These are phyloP conservation scores for Ceryle rudis DNA, from an alignment of 2,797 vertebrate genomes.

Conservation along the genomic window DNA sequence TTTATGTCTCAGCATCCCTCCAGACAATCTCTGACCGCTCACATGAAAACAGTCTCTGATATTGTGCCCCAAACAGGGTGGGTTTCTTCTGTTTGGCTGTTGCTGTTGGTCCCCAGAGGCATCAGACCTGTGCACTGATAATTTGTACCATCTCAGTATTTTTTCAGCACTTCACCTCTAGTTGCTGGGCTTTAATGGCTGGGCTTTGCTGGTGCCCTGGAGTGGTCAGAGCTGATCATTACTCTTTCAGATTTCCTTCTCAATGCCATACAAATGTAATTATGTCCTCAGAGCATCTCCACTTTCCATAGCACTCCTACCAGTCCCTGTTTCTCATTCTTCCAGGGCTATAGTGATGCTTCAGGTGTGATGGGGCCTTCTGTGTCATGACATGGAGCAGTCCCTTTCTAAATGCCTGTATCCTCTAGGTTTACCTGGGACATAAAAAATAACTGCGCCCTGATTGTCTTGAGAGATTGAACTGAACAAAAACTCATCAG, in stretches of 20 bases:
- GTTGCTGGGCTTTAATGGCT: not conserved
- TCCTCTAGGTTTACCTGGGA: not conserved
- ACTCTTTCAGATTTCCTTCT: not conserved
- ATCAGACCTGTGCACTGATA: not conserved
- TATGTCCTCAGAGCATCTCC: not conserved
- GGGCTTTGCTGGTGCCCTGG: not conserved
- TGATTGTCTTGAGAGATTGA: not conserved
- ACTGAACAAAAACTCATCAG: not conserved
- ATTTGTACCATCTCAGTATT: rapidly evolving
- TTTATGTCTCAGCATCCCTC: not conserved
- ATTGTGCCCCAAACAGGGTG: not conserved
- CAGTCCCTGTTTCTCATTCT: not conserved
- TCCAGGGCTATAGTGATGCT: not conserved
- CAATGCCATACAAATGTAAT: not conserved
- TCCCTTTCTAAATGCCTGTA: not conserved
- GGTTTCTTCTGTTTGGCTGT: not conserved
- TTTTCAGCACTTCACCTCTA: not conserved
- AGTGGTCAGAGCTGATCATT: not conserved
- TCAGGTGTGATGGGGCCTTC: not conserved
- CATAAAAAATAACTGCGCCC: not conserved
- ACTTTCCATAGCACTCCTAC: not conserved
- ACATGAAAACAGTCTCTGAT: not conserved
- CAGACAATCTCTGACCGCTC: rapidly evolving
- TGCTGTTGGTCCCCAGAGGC: not conserved
- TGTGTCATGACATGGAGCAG: rapidly evolving